Evolutionary conservation across 2,888 invertebrate genomes (phyloP).

Genomic region (Spodoptera littoralis): DNA sequence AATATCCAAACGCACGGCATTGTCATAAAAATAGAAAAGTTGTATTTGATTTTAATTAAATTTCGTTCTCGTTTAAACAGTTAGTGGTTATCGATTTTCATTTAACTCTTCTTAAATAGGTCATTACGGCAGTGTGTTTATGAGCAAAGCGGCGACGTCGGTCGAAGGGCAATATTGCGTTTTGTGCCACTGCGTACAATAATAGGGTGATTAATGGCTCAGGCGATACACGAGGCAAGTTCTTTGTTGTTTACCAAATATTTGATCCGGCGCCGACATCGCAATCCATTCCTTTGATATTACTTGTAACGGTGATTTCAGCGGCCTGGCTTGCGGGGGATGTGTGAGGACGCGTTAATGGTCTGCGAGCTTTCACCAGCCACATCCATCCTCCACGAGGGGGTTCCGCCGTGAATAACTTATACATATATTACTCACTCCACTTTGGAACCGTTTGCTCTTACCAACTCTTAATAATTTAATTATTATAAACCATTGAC

Average conservation of each 20-base stretch:
- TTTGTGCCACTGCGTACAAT: slow-evolving; percentile 82
- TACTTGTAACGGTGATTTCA: slow-evolving; percentile 67
- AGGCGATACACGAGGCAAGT: slow-evolving; percentile 79
- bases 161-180: slow-evolving; percentile 82
- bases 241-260: slow-evolving; percentile 86
- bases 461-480: slow-evolving; percentile 35
- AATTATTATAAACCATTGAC: slow-evolving; percentile 24
- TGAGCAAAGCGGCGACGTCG: slow-evolving; percentile 75
- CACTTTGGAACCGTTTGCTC: slow-evolving; percentile 33
- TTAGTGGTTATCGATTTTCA: slow-evolving; percentile 81
- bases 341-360: slow-evolving; percentile 63
- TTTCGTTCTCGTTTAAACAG: slow-evolving; percentile 59
- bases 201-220: slow-evolving; percentile 86
- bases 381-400: slow-evolving; percentile 33
- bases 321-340: slow-evolving; percentile 58
- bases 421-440: slow-evolving; percentile 42
- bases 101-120: slow-evolving; percentile 83
- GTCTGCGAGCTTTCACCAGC: slow-evolving; percentile 56
- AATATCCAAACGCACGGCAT: slow-evolving; percentile 7
- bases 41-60: slow-evolving; percentile 48
- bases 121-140: slow-evolving; percentile 84
- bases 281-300: slow-evolving; percentile 80
- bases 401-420: slow-evolving; percentile 45
- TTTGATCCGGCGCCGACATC: slow-evolving; percentile 78
- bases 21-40: slow-evolving; percentile 23